Percentiles rank a stretch among this genome's conserved stretches.
Evolutionary conservation across 1,140 invertebrate species (phyloP).

Genomic region (Bombus confusus): DNA sequence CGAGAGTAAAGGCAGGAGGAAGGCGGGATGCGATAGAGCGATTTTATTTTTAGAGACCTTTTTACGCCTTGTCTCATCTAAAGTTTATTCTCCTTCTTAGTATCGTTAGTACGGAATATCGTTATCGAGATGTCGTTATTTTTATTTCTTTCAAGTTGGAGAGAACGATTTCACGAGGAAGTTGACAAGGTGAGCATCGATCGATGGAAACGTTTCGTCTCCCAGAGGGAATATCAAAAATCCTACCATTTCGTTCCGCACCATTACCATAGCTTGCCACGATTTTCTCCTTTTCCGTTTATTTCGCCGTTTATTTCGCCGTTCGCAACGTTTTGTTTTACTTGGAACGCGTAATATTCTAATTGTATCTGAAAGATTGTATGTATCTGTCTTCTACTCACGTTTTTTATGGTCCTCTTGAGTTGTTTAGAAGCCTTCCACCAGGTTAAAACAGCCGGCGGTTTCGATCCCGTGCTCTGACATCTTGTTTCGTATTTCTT

Average conservation of each 20-base stretch:
- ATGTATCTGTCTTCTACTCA: conserved; percentile 76
- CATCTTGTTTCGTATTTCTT: conserved; percentile 85
- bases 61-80: neutral
- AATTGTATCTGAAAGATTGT: neutral
- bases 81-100: conserved; percentile 27
- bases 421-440: conserved; percentile 84
- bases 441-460: conserved; percentile 87
- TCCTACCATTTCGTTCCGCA: neutral
- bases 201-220: conserved; percentile 4
- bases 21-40: neutral
- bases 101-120: conserved; percentile 22
- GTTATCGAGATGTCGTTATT: conserved; percentile 54
- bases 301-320: neutral
- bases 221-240: neutral
- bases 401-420: conserved; percentile 80
- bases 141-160: conserved; percentile 36
- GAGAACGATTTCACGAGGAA: neutral
- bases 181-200: conserved; percentile 25
- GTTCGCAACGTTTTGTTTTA: neutral
- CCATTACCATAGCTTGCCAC: no score
- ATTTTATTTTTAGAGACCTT: conserved; percentile 48
- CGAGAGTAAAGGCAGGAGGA: neutral
- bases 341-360: neutral
- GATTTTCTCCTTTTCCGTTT: neutral
- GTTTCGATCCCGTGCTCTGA: conserved; percentile 85